Evolutionary conservation across 2,888 invertebrate species (phyloP).

Genomic region (Rhagium mordax): DNA sequence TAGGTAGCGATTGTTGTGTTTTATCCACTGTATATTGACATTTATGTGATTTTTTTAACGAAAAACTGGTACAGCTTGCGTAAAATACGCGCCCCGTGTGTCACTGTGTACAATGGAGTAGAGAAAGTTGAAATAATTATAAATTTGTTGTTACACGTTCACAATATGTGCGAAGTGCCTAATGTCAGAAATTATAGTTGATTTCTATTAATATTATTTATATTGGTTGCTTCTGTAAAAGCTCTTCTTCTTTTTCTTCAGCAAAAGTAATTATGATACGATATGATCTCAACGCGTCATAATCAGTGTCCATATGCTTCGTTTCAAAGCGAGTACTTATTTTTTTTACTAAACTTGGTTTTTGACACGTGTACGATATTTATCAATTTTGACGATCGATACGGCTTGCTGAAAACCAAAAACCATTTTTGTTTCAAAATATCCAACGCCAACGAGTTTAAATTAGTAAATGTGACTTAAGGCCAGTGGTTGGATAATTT

Average conservation of each 20-base stretch:
- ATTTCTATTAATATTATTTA: no score
- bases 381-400: no score
- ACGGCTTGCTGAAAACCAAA: no score
- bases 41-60: constrained; percentile 1
- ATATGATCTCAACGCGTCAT: background rate
- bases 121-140: constrained; percentile 24
- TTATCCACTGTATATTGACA: background rate
- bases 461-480: no score
- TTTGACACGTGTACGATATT: background rate
- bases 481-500: background rate
- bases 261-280: no score
- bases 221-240: no score
- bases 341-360: background rate
- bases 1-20: background rate
- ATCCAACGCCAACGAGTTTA: no score
- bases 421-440: no score
- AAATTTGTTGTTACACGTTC: constrained; percentile 23
- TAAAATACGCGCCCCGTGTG: background rate
- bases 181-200: background rate
- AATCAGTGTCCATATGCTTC: background rate
- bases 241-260: no score
- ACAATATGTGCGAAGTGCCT: background rate
- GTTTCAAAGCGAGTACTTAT: background rate
- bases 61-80: constrained; percentile 2
- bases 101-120: background rate